Base-by-base conservation (phyloP, 2,888 invertebrate species). In the Limnephilus rhombicus region DNA sequence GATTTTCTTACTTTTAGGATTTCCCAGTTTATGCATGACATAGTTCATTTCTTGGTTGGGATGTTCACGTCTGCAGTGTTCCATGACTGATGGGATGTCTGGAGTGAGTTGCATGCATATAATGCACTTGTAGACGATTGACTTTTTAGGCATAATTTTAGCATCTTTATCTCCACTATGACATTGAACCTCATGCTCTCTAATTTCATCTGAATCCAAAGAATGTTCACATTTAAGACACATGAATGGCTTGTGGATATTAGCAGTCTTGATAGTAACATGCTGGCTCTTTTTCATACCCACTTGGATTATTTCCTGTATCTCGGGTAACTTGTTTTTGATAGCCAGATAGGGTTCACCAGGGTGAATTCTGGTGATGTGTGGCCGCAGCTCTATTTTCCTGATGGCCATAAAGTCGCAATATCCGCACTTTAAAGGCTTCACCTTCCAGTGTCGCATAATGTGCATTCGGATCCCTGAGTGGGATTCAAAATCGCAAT, bases 71-170 rank as follows among this genome's bases (percentile, higher is more conserved):
- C 93, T 93, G 93, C 96, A 95, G 92, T 97, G 97, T 0, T 94
- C 94, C 49, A 95, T 92, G 41, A 96, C 94, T 0, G 94, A 94
- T 31, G 94, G 83, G n/a, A 95, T 94, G 5, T 95, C 94, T 0
- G 94, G 94, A 0, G 95, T 94, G 0, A 96, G 94, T 3, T 94
- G 94, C 13, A 94, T 93, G 92, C 97, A 97, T 13, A 95, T 94
- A 24, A 95, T 95, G 93, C 97, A 97, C 92, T 96, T 96, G 15
- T 95, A 95, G 0, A 96, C 95, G 0, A 96, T 94, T 0, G 94
- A 94, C 0, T 95, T 96, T 80, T 95, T 94, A 53, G 94, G 95
- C 0, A 94, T 95, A 5, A 95, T 95, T 1, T 95, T 94, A 0
- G 94, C 94, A 45, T 86, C 45, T 37, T 13, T 29, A 13, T 86